A percentile compares a stretch with the other conserved stretches of the same genome.
Evolutionary conservation across 2,797 vertebrate species (phyloP).

Genomic region (Alexandromys oeconomus): DNA sequence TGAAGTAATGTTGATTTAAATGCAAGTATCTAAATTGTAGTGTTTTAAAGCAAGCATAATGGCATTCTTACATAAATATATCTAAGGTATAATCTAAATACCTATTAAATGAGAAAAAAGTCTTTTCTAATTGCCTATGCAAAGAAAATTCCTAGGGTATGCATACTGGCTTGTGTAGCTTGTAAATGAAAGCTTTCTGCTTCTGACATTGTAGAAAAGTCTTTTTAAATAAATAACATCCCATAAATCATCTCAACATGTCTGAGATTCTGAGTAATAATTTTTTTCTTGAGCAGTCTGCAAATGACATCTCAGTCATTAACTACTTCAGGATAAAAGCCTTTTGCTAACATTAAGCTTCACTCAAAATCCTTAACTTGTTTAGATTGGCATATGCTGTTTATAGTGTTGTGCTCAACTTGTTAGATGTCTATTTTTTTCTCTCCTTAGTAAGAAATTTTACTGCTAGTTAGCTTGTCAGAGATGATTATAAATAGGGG

Average conservation of each 20-base stretch:
- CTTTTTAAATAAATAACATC: conserved; percentile 76
- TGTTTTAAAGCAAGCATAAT: conserved; percentile 69
- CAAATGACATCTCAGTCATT: conserved; percentile 79
- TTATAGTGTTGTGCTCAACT: conserved; percentile 64
- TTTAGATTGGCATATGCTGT: conserved; percentile 75
- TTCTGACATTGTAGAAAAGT: conserved; percentile 71
- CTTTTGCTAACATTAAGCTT: conserved; percentile 61
- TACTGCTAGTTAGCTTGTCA: conserved; percentile 85
- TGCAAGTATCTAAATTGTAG: conserved; percentile 67
- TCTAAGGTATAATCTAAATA: conserved; percentile 63
- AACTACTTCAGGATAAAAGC: conserved; percentile 72
- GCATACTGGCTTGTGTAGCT: conserved; percentile 36
- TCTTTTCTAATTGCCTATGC: conserved; percentile 65
- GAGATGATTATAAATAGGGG: conserved; percentile 80
- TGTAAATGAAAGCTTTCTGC: conserved; percentile 70
- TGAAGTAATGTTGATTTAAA: conserved; percentile 67
- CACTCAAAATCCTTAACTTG: conserved; percentile 74
- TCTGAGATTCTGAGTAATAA: conserved; percentile 60
- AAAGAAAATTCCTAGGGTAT: conserved; percentile 11
- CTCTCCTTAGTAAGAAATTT: conserved; percentile 75
- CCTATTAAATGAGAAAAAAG: conserved; percentile 54
- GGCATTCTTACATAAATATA: conserved; percentile 58
- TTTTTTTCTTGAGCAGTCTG: conserved; percentile 77
- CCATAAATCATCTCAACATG: conserved; percentile 77
- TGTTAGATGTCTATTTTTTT: conserved; percentile 73